Conservation (phyloP, 1,140 invertebrate genomes). For the Papilio machaon region DNA sequence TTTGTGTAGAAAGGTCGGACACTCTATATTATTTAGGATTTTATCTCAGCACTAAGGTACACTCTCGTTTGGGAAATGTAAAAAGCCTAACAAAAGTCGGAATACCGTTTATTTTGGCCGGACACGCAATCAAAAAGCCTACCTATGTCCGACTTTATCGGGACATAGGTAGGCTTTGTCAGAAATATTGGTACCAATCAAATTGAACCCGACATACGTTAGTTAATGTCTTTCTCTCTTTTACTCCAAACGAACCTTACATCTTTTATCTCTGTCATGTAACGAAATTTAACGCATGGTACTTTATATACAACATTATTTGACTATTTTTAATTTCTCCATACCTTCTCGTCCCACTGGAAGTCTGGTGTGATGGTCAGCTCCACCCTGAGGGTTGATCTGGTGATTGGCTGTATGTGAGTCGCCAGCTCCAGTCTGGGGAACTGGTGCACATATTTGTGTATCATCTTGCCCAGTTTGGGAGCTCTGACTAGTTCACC, state of each 20-base stretch:
- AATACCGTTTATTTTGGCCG: too few species aligned
- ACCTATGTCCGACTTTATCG: too few species aligned
- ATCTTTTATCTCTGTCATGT: neutral
- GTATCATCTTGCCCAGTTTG: constrained; percentile 98
- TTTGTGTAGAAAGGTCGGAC: too few species aligned
- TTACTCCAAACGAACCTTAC: neutral
- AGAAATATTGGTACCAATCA: too few species aligned
- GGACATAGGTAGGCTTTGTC: too few species aligned
- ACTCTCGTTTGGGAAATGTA: too few species aligned
- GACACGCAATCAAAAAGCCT: too few species aligned
- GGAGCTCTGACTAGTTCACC: constrained; percentile 98
- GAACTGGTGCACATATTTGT: constrained; percentile 99
- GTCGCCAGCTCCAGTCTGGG: constrained; percentile 97
- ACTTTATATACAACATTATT: neutral
- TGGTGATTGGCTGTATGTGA: constrained; percentile 98
- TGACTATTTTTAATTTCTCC: neutral
- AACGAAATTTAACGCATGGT: neutral
- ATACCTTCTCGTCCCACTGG: constrained; percentile 97
- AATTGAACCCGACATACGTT: too few species aligned
- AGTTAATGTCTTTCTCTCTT: neutral
- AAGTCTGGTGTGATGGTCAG: constrained; percentile 99
- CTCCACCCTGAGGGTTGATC: constrained; percentile 96
- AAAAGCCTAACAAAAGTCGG: too few species aligned
- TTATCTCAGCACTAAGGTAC: too few species aligned
- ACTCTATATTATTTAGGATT: too few species aligned